Percentiles rank a stretch among this genome's conserved stretches.
Evolutionary conservation across 2,888 invertebrate genomes (phyloP).

Genomic region (Conistra vaccinii): DNA sequence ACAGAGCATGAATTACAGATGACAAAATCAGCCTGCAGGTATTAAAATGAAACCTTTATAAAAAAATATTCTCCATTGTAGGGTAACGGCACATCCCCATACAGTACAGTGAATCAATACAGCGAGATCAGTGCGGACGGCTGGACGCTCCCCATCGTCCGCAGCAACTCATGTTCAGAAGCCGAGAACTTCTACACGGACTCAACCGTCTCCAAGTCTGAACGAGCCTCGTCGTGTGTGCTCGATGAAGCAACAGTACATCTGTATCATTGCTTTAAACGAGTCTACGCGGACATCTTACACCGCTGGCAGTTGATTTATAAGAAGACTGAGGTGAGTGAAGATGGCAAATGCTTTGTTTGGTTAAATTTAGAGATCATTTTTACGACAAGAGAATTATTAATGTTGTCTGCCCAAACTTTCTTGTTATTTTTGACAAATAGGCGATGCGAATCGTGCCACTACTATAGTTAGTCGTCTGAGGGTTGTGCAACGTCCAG

Average conservation of each 20-base stretch:
- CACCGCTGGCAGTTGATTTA: constrained; percentile 96
- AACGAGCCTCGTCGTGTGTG: constrained; percentile 82
- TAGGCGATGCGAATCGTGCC: neutral
- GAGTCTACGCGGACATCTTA: constrained; percentile 96
- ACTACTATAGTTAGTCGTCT: neutral
- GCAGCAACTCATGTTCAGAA: constrained; percentile 97
- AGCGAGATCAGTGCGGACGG: constrained; percentile 94
- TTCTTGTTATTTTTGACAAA: neutral
- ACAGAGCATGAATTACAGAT: too few species aligned
- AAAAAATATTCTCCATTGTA: constrained; percentile 66
- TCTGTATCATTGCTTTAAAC: constrained; percentile 96
- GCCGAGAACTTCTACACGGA: constrained; percentile 93
- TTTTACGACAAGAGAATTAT: neutral
- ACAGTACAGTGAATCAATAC: constrained; percentile 95
- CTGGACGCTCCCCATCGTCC: constrained; percentile 93
- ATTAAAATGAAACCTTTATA: neutral
- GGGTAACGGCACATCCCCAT: constrained; percentile 94
- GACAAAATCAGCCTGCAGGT: neutral
- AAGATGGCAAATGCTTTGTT: neutral
- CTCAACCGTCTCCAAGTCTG: constrained; percentile 81
- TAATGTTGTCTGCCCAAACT: neutral
- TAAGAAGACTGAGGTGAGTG: constrained; percentile 93
- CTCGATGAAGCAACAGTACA: constrained; percentile 86
- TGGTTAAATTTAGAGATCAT: neutral
- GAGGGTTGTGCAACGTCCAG: neutral